Evolutionary conservation across 2,888 invertebrate species (phyloP), one percentile per base, ranked within the genome.

Genomic region (Pyrrhia umbra): DNA sequence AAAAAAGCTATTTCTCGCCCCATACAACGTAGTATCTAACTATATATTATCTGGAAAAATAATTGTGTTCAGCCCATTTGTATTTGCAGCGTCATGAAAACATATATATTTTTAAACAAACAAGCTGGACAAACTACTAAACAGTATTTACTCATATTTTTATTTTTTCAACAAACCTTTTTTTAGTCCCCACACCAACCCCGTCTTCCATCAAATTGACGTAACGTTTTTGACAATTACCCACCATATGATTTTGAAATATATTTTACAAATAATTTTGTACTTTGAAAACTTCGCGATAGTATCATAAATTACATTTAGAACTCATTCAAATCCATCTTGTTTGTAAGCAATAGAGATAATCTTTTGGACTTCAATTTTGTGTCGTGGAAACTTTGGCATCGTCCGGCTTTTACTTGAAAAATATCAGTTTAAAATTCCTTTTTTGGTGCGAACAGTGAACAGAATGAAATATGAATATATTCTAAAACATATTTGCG

Each of bases 241-340:
- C 34, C 51, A 59, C 56, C 68, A 55, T 60, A 73, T 72, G 75
- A 65, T 66, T 74, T 73, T 75, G 56, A 69, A 68, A 55, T 58
- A 30, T 61, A 70, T 67, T 78, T 76, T 72, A 49, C 45, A 64
- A 68, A 56, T 67, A 73, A 67, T 68, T 70, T 69, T 62, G 25
- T 72, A 55, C 21, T 47, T 45, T 42, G 30, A 39, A 43, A 40
- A 55, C 21, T 67, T 70, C 51, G 46, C 20, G 20, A 46, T 52
- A 25, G 6, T 55, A n/a, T 9, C 6, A 13, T 74, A 57, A 63
- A 64, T 75, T 58, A 20, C 8, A 37, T 34, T 52, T 45, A 58
- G 40, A 55, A 21, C 40, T 52, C 13, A 9, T 37, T 43, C 2
- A 55, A 56, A 63, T 55, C 43, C 18, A 13, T 43, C 3, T 52